These are phyloP conservation scores for Myotis pilosus DNA, from an alignment of 2,797 vertebrate species.

Conservation along the genomic window DNA sequence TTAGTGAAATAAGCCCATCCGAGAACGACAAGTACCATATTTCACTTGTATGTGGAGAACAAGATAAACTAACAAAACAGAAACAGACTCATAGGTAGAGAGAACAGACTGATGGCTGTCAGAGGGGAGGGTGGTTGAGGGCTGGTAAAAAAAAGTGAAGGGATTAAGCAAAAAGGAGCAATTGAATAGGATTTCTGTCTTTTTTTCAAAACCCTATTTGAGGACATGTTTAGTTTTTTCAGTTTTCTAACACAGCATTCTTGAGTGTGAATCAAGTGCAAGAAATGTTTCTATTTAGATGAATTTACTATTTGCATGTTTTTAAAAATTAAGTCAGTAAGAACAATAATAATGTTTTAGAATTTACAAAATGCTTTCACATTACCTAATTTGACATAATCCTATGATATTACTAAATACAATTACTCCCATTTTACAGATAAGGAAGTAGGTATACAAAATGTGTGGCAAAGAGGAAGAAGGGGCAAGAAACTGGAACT, in stretches of 20 bases:
- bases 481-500: not conserved
- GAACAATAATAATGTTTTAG: not conserved
- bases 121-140: not conserved
- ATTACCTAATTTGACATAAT: constrained; percentile 12
- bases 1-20: not conserved
- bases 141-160: not conserved
- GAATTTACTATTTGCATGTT: not conserved
- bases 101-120: not conserved
- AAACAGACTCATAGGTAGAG: not conserved
- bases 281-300: constrained; percentile 21
- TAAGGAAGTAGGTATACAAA: not conserved
- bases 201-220: constrained; percentile 24
- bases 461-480: not conserved
- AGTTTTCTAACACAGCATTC: constrained; percentile 28
- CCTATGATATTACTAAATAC: not conserved
- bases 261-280: constrained; percentile 16
- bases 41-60: not conserved
- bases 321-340: not conserved
- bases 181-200: constrained; percentile 4
- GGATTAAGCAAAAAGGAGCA: not conserved
- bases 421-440: constrained; percentile 23
- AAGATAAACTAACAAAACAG: not conserved
- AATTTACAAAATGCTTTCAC: constrained; percentile 16
- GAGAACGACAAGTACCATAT: not conserved
- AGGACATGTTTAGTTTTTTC: constrained; percentile 26